Evolutionary conservation across 1,140 invertebrate genomes (phyloP).

Genomic region (Ceratina australensis): DNA sequence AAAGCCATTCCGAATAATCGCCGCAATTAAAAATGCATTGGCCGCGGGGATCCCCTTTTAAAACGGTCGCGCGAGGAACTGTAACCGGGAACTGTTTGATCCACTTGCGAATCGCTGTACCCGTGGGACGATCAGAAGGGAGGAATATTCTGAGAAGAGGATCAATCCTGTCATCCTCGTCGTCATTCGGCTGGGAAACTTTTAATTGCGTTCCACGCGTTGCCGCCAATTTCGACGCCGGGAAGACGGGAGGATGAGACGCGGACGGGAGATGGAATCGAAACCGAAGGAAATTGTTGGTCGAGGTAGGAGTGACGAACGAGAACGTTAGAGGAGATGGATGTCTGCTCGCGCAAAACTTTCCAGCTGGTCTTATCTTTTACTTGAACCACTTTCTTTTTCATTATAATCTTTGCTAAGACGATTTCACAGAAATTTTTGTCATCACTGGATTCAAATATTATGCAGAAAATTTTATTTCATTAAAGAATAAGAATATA

Average conservation of each 20-base stretch:
- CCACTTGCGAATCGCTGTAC: slow-evolving; percentile 26
- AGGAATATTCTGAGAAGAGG: slow-evolving; percentile 25
- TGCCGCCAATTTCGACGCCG: slow-evolving; percentile 46
- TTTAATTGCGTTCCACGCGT: slow-evolving; percentile 71
- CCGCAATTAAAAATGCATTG: slow-evolving; percentile 43
- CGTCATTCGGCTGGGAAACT: slow-evolving; percentile 64
- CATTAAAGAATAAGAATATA: too few relatives aligned
- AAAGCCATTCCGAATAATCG: slow-evolving; percentile 13
- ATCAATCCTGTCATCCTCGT: slow-evolving; percentile 51
- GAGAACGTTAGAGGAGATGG: too few relatives aligned
- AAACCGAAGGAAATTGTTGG: background rate
- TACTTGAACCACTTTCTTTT: too few relatives aligned
- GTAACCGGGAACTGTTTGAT: slow-evolving; percentile 19
- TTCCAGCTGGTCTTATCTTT: too few relatives aligned
- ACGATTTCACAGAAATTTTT: too few relatives aligned
- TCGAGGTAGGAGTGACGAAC: too few relatives aligned
- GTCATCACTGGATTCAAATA: too few relatives aligned
- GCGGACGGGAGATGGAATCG: background rate
- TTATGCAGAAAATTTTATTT: too few relatives aligned
- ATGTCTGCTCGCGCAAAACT: too few relatives aligned
- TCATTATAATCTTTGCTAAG: too few relatives aligned
- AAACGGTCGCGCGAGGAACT: background rate
- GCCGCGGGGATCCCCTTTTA: slow-evolving; percentile 14
- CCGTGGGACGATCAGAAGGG: background rate
- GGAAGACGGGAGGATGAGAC: background rate